Evolutionary conservation across 2,888 invertebrate species (phyloP).

Genomic region (Matsumyia berberina): DNA sequence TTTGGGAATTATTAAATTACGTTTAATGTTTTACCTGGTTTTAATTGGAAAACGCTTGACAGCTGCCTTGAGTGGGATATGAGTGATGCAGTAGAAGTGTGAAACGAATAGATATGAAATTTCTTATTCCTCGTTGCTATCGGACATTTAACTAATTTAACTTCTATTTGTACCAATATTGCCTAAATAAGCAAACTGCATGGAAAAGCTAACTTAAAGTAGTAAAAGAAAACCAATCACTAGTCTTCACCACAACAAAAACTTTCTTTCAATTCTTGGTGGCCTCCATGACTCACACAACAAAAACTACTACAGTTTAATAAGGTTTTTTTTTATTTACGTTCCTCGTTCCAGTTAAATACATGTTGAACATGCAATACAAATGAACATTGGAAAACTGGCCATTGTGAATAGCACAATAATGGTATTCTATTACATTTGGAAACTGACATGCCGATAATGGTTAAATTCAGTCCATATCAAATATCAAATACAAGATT

Average conservation of each 20-base stretch:
- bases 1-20: background rate
- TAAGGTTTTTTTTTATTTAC: constrained; percentile 32
- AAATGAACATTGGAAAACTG: background rate
- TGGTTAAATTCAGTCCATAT: background rate
- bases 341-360: constrained; percentile 22
- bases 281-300: constrained; percentile 70
- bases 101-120: background rate
- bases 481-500: too few relatives aligned
- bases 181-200: constrained; percentile 1
- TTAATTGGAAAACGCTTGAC: constrained; percentile 30
- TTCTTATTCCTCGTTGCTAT: constrained; percentile 1
- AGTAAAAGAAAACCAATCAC: constrained; percentile 37
- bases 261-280: constrained; percentile 68
- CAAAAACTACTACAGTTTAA: constrained; percentile 56
- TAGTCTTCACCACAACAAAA: constrained; percentile 66
- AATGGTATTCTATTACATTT: constrained; percentile 31
- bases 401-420: constrained; percentile 22
- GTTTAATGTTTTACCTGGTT: constrained; percentile 23
- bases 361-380: constrained; percentile 18
- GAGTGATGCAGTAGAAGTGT: constrained; percentile 1
- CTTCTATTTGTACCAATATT: background rate
- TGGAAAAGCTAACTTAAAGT: constrained; percentile 17
- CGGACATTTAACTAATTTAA: constrained; percentile 19
- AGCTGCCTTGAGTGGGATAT: constrained; percentile 50
- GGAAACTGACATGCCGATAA: background rate